Evolutionary conservation across 2,797 vertebrate species (phyloP).

Genomic region (Xenentodon cancila): DNA sequence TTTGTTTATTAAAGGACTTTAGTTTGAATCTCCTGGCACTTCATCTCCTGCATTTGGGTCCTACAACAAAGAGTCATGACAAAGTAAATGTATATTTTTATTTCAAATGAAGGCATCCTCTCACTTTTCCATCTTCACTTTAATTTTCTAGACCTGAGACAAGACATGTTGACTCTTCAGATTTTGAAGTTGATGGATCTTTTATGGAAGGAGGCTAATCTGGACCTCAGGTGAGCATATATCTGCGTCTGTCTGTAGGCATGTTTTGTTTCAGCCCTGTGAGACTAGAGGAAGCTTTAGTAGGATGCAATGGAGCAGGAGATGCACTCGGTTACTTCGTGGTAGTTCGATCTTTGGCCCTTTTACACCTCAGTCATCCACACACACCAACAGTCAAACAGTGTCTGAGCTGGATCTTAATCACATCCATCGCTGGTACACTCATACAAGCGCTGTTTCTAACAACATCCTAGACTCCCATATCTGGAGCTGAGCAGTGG

Average conservation of each 20-base stretch:
- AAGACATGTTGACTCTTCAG: constrained; percentile 97
- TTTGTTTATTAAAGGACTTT: no score
- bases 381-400: constrained; percentile 18
- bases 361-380: constrained; percentile 21
- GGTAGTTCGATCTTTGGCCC: constrained; percentile 77
- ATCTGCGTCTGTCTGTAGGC: neutral
- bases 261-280: constrained; percentile 83
- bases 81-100: no score
- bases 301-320: constrained; percentile 57
- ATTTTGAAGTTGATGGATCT: constrained; percentile 95
- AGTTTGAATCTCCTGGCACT: no score
- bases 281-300: constrained; percentile 81
- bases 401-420: constrained; percentile 47
- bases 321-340: constrained; percentile 60
- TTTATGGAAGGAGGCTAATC: constrained; percentile 95
- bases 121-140: constrained; percentile 1
- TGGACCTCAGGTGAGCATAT: constrained; percentile 91
- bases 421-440: constrained; percentile 49
- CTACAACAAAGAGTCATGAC: no score
- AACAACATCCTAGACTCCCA: constrained; percentile 32
- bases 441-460: constrained; percentile 23
- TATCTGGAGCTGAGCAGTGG: constrained; percentile 67
- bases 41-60: no score
- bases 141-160: constrained; percentile 86
- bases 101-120: no score